Evolutionary conservation across 2,797 vertebrate species (phyloP).

Genomic region (Sphenodon punctatus): DNA sequence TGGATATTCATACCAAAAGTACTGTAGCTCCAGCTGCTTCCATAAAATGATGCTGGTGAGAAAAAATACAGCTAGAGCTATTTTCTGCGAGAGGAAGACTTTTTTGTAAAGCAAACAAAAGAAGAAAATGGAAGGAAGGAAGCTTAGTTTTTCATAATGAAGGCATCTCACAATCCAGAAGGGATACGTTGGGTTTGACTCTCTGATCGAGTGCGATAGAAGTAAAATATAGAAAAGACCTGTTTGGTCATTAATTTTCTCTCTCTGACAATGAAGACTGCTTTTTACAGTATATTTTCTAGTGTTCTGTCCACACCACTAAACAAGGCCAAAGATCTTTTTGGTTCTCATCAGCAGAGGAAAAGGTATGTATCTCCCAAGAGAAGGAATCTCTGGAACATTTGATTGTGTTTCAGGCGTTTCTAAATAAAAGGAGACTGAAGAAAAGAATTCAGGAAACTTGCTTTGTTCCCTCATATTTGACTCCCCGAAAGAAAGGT

Average conservation of each 20-base stretch:
- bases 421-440: neutral
- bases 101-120: neutral
- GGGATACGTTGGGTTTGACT: neutral
- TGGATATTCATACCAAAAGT: neutral
- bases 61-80: neutral
- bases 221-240: neutral
- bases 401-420: neutral
- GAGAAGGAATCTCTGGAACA: neutral
- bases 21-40: neutral
- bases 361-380: fast-evolving
- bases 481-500: too few relatives aligned
- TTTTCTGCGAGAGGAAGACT: neutral
- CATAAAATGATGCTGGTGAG: neutral
- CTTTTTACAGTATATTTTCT: neutral
- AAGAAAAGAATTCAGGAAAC: neutral
- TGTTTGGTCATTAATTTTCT: neutral
- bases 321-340: neutral
- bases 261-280: neutral
- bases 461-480: neutral
- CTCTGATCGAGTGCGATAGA: neutral
- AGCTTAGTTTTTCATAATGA: neutral
- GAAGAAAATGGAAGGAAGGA: neutral
- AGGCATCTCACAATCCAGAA: neutral
- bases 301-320: neutral
- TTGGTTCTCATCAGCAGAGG: neutral